Evolutionary conservation across 2,888 invertebrate genomes (phyloP), one percentile per base, ranked within the genome.

Genomic region (Pecten maximus): DNA sequence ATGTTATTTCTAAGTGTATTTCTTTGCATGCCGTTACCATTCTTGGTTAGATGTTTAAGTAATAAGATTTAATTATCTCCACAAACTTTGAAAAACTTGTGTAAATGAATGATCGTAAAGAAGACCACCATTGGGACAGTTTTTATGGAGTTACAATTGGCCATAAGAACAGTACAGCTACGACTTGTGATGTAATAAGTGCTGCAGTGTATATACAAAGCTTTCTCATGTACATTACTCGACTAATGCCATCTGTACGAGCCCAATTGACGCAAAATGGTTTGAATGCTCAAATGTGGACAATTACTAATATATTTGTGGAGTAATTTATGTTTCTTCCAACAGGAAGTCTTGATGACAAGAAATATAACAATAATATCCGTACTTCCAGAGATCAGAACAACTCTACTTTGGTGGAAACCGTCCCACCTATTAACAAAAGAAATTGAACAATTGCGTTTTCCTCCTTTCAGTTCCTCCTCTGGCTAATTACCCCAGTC

Each of bases 391-490:
- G 10, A 35, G 74, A 74, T 74, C 74, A 28, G 35, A 74, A 28
- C 23, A 10, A 28, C 10, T 74, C 60, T 60, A 28, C 74, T 3
- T 6, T 35, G 15, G 74, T 74, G 74, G 35, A 35, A 74, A 10
- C 74, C 74, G 23, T 74, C 74, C 74, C 74, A 28, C 28, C 12
- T 35, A 74, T 74, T 35, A 74, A 74, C 74, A 74, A 44, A 6
- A 15, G 74, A 74, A 74, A 74, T 15, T 74, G 35, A 28, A 28
- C 74, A 74, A 74, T 74, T 74, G 28, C 74, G 6, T 74, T 74
- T 74, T 74, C 74, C 35, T 74, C 74, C 28, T 74, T 74, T 74
- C 54, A 74, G 28, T 74, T 74, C 35, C 74, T 74, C 35, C 74
- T 74, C 74, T 28, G 28, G 6, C 74, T 23, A 74, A 74, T 74